Evolutionary conservation across 2,888 invertebrate species (phyloP), one percentile per base, ranked within the genome.

Genomic region (Trichogramma evanescens): DNA sequence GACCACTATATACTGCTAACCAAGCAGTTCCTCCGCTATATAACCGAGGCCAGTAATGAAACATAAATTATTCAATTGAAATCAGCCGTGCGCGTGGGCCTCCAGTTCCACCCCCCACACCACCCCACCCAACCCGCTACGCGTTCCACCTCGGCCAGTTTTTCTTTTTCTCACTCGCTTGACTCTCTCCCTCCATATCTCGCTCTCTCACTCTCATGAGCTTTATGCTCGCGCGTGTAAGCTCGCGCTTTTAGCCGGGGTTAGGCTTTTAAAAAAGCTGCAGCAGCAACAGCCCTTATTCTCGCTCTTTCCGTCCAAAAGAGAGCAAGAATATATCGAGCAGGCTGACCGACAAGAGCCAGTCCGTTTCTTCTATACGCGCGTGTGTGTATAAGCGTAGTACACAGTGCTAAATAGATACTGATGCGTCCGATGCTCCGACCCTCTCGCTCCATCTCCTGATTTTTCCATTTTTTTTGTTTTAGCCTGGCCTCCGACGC

Each of bases 21-120:
- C 26, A 26, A 26, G 26, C 26, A 26, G 26, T 26, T 26, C 26
- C 26, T 26, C 26, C 26, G 26, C 75, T 73, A 76, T 77, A 76
- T 76, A 74, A 76, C 70, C 71, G 65, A 68, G 68, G 68, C 71
- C 72, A 68, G 76, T 77, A 77, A 77, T 77, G 77, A 77, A 77
- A 77, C 76, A 77, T 77, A 77, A 77, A 77, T 77, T 77, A 77
- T 77, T 77, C 77, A 77, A 77, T 77, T 74, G 77, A 75, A 77
- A 77, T 77, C 76, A 76, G 74, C 76, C 74, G 70, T 26, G 2
- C 71, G 69, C 70, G 68, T 70, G 67, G 62, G 56, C 59, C 44
- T 59, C 56, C 65, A 50, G 48, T 26, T 6, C 39, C 51, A 38
- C 51, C 5, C 51, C 40, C 48, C 6, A 4, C 10, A 2, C 3